phyloP scores from a whole-genome alignment of 1,140 invertebrate species.

The Eurosta solidaginis region DNA sequence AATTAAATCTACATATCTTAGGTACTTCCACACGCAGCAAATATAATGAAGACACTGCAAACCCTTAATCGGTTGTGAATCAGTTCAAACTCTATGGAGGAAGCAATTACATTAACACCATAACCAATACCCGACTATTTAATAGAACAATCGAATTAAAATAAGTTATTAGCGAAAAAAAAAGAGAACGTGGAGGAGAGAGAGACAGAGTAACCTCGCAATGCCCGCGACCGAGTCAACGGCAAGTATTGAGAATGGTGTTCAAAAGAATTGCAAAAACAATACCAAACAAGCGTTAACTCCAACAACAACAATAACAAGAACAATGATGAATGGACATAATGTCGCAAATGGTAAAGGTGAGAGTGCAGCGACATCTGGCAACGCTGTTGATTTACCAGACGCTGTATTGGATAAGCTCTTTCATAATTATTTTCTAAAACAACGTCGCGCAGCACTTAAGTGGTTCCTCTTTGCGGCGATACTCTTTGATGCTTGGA shows the following conservation, averaged over 20 bases:
- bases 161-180: background rate
- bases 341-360: background rate
- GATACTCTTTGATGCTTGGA: conserved; percentile 71
- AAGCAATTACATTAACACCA: conserved; percentile 7
- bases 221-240: background rate
- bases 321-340: background rate
- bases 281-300: conserved; percentile 33
- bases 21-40: background rate
- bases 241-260: conserved; percentile 25
- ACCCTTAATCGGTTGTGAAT: background rate
- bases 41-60: background rate
- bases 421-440: conserved; percentile 75
- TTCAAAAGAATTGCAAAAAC: conserved; percentile 38
- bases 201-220: background rate
- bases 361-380: conserved; percentile 32
- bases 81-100: background rate
- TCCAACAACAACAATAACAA: conserved; percentile 8
- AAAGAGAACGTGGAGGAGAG: background rate
- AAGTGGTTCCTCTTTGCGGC: conserved; percentile 74
- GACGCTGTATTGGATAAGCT: conserved; percentile 72
- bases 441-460: conserved; percentile 77
- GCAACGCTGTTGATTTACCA: conserved; percentile 56
- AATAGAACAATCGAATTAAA: conserved; percentile 12
- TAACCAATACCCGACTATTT: background rate
- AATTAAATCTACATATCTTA: background rate